Base-by-base conservation (phyloP, 2,113 vertebrate genomes). In the Hypomesus transpacificus region DNA sequence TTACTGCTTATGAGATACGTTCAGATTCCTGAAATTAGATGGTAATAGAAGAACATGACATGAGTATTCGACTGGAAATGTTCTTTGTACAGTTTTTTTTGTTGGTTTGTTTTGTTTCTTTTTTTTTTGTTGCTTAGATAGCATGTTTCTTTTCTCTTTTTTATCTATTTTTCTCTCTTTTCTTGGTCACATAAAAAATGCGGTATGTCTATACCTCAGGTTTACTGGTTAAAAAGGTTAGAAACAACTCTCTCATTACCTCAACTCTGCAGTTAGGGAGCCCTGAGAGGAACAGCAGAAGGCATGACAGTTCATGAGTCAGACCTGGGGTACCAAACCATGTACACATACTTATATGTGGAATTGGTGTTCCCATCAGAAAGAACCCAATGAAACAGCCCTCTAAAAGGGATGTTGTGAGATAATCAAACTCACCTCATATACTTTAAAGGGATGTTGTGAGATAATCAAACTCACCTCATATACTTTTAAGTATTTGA, bases 21-120 rank as follows among this genome's bases (percentile, higher is more conserved):
- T 94, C 93, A 95, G 92, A 92, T 95, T 94, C 92, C 92, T 91
- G 93, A 95, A 94, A 93, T 46, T 96, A 95, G 94, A 92, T 92
- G 94, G 93, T 95, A 92, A 92, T 94, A 91, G 93, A 93, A 95
- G 92, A 94, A 93, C 91, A 92, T 92, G 92, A 90, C 91, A 93
- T 84, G 92, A 95, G 94, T 91, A 90, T 93, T 93, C 84, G 96
- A 96, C 94, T 97, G 95, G 95, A 97, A 96, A 96, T 94, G 94
- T 93, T 94, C 92, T 88, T 89, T 94, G 94, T 95, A 93, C 89
- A 92, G 91, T 86, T 85, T 90, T 86, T 84, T 91, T 91, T 89
- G 87, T 91, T 94, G 92, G 89, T 94, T 89, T 90, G 84, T 89
- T 82, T 85, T 75, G 63, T 68, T 78, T 89, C 71, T 85, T 69